Base-by-base conservation (phyloP, 2,888 invertebrate species). In the Chloroclysta siterata region DNA sequence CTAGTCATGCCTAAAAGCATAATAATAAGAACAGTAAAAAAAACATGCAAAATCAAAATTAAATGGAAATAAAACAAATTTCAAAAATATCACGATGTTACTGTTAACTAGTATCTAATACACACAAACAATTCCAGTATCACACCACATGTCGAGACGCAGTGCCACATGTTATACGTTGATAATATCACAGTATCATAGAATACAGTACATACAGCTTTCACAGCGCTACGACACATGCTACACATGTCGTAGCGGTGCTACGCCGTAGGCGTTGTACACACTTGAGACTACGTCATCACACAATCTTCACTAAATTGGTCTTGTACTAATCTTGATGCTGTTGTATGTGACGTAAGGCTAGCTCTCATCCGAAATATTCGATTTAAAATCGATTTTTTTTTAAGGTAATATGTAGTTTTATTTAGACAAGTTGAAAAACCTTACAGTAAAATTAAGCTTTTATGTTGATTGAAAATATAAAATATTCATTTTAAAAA, bases 201-300 rank as follows among this genome's bases (percentile, higher is more conserved):
- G 47, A 44, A 58, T 68, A 67, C 71, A 71, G 68, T 46, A 46
- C 17, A 44, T 44, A 44, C 44, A 15, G 61, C 48, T 48, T 50
- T 28, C 51, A 50, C 47, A 53, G 44, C 52, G 60, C 63, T 61
- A 67, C 63, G 60, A 52, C 60, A 54, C 53, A 41, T 52, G 46
- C 62, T 63, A 67, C 63, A 55, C 52, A 55, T 67, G 66, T 63
- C 63, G 66, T 63, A 60, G 63, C 63, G n/a, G 42, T 44, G 61
- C 55, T 63, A 61, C 63, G 61, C 29, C 57, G 60, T 55, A 65
- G 60, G 60, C 47, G 39, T 44, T 10, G 13, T 48, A 36, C 59
- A 59, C 55, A 54, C 56, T 46, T 36, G 52, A 22, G n/a, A 14
- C 55, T 46, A 36, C 44, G 22, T 22, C 22, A 46, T 11, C 4